Percentiles rank a stretch among this genome's conserved stretches.
Conservation (phyloP, 2,888 invertebrate species). For the Shargacucullia verbasci region DNA sequence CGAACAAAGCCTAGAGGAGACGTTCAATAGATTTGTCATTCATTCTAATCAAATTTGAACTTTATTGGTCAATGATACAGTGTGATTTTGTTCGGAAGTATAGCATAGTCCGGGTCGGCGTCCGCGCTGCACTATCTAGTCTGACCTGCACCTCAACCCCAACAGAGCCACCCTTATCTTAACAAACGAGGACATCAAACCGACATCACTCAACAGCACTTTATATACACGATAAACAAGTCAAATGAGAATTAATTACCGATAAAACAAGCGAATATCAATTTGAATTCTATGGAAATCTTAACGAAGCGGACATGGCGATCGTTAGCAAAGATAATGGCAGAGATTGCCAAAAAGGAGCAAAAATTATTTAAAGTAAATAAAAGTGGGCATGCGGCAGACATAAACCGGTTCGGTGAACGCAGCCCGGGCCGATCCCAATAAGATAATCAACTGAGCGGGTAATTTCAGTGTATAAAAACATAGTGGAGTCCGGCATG, state of each 20-base stretch:
- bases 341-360: conserved; percentile 85
- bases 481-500: conserved; percentile 68
- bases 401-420: conserved; percentile 77
- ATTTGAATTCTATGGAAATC: conserved; percentile 82
- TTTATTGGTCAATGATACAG: conserved; percentile 40
- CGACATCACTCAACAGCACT: conserved; percentile 67
- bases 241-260: conserved; percentile 71
- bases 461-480: conserved; percentile 82
- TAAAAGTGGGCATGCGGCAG: conserved; percentile 82
- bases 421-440: conserved; percentile 74
- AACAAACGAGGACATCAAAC: conserved; percentile 84
- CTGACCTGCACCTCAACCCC: conserved; percentile 82
- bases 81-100: conserved; percentile 40
- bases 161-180: conserved; percentile 78
- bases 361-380: conserved; percentile 87
- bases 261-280: conserved; percentile 76
- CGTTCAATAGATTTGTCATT: conserved; percentile 28
- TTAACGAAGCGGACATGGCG: conserved; percentile 81
- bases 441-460: conserved; percentile 85
- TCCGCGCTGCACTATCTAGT: conserved; percentile 82
- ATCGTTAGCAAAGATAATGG: conserved; percentile 86
- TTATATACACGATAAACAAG: conserved; percentile 78
- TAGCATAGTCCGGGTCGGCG: conserved; percentile 68
- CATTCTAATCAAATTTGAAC: conserved; percentile 40
- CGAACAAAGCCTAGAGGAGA: conserved; percentile 47